Evolutionary conservation across 2,888 invertebrate genomes (phyloP), one percentile per base, ranked within the genome.

Genomic region (Azorinus chamasolen): DNA sequence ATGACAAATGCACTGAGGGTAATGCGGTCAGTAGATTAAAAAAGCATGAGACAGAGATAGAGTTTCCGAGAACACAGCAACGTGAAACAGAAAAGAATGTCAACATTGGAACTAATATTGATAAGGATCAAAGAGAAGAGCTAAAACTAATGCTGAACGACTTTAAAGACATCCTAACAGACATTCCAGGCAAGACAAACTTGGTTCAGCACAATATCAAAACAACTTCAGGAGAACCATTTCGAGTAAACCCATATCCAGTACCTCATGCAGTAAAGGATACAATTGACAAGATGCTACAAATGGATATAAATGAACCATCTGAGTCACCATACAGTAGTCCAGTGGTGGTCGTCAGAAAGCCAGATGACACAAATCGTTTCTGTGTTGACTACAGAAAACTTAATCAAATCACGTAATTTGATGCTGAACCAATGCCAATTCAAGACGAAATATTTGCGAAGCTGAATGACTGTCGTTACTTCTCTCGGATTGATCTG

Each of bases 371-470:
- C 2, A 57, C 63, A 1, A 73, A 59, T 39, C 55, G 85, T 24
- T 79, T 83, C 46, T 83, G 81, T 61, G 74, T 84, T 46, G 83
- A 87, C 62, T 80, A 75, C 39, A 43, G 85, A 24, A 51, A 27
- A 22, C 25, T 83, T 1, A 88, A 87, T 51, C 50, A 51, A n/a
- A 46, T 79, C 3, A 81, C 82, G 2, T 50, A 70, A 3, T 86
- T 82, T 72, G 84, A 83, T 57, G 64, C 73, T 14, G 88, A 86
- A 57, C 83, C 84, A 5, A 79, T 87, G 53, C 73, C 70, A 5
- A 73, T 79, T 41, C 25, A 57, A 8, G 85, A 85, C 10, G 74
- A 74, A 25, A 79, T 87, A 8, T 83, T 85, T 78, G 57, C 68
- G 1, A 66, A 81, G n/a, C 22, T 83, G 0, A 37, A 68, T 4